Evolutionary conservation across 2,113 vertebrate species (phyloP), one percentile per base, ranked within the genome.

Genomic region (Tragulus kanchil): DNA sequence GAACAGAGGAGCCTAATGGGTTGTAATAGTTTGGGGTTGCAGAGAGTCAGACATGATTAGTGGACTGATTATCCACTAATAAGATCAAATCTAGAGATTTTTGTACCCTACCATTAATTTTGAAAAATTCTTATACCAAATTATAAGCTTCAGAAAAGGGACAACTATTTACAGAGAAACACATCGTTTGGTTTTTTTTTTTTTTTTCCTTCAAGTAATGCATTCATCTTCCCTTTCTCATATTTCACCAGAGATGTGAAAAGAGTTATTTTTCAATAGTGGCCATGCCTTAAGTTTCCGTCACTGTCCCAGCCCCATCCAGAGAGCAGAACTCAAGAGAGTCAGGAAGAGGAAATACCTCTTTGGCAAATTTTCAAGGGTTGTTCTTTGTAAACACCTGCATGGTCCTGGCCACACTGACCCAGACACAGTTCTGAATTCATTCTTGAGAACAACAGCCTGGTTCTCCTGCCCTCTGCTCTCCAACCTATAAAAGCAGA

Each of bases 111-210:
- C 28, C 6, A 58, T 31, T 73, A 94, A 78, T 87, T 56, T 54
- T 78, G 54, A 93, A 95, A 61, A 56, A 78, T 79, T 48, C 17
- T 65, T 69, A 86, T 56, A 84, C 17, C 36, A 81, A 92, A 31
- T 75, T n/a, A 56, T 56, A 90, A 77, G 82, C 56, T 89, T 93
- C 71, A 95, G 54, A 54, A 88, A 73, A 54, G 17, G 85, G 94
- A 58, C 26, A 85, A 62, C 56, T 42, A 36, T 52, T 61, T 19
- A 36, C 36, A 77, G 65, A 73, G 2, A 77, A 25, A 48, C 15
- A 75, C 8, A 36, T 25, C 45, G 5, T 89, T 62, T 36, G 2
- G 36, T 36, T 36, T 36, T 36, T 36, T 36, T 2, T 36, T 36
- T 36, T 36, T 36, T 36, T 36, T 36, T 36, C 36, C 36, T 36